Evolutionary conservation across 2,797 vertebrate genomes (phyloP), one percentile per base, ranked within the genome.

Genomic region (Pseudochromis fuscus): DNA sequence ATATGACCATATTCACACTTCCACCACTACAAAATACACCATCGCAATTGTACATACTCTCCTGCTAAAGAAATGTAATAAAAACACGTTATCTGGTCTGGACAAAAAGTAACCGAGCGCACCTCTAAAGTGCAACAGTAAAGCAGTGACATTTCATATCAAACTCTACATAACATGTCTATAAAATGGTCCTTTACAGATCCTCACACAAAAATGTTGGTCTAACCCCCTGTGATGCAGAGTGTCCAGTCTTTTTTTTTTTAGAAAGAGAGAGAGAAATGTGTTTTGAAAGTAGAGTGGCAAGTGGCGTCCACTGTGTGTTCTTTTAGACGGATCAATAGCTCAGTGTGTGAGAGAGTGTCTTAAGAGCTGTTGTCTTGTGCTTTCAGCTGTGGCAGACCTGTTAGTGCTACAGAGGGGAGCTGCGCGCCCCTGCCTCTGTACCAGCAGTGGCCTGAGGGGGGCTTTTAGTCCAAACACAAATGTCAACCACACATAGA

Each of bases 311-410:
- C 91, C 92, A 93, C 89, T 91, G 93, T 91, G 93, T 93, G 95
- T 95, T 94, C 93, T 95, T 94, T 95, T 94, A 94, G 89, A 91
- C 71, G 81, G 95, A 97, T 97, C 95, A 90, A 96, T 96, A 95
- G 91, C 93, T 94, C 86, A 70, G 95, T 95, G 95, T 95, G 95
- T 94, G 94, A 94, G 94, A 93, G 95, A 95, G 94, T 95, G 95
- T 96, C 95, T 96, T 95, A 96, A 96, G 95, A 96, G 95, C 94
- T 94, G 93, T 93, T 95, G 94, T 95, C 90, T 24, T 95, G 91
- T 94, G 94, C 94, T 95, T 87, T 93, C 91, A 91, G 94, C 94
- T 93, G 93, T 94, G 93, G 94, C 93, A 92, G 94, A 95, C 95
- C 96, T 95, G 93, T 96, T 95, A 95, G 94, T 95, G 91, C 93